Evolutionary conservation across 2,113 vertebrate genomes (phyloP).

Genomic region (Ibidorhyncha struthersii): DNA sequence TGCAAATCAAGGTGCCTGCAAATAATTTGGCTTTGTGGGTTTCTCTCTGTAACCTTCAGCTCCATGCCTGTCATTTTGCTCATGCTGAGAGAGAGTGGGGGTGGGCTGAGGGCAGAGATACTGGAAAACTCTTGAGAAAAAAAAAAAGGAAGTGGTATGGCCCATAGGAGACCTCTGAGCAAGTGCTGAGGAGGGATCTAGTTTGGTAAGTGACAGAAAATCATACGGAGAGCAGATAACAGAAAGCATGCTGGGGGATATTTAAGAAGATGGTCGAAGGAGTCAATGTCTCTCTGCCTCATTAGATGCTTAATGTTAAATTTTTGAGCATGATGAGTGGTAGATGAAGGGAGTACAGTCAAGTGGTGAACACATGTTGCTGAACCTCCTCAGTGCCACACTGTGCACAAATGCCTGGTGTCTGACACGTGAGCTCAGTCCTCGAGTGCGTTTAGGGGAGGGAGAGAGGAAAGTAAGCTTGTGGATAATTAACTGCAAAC

Average conservation of each 20-base stretch:
- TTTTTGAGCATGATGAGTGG: background rate
- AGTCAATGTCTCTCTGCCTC: background rate
- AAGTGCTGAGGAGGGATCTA: background rate
- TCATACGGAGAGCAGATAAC: background rate
- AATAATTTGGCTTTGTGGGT: background rate
- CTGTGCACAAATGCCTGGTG: background rate
- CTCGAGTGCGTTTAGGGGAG: background rate
- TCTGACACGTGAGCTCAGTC: background rate
- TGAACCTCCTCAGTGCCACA: background rate
- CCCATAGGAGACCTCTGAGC: background rate
- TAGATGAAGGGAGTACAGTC: background rate
- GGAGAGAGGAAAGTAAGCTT: background rate
- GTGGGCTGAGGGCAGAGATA: background rate
- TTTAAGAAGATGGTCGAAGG: background rate
- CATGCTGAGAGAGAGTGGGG: background rate
- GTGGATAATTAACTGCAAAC: background rate
- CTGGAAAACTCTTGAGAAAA: background rate
- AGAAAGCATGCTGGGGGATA: background rate
- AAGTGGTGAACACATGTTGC: background rate
- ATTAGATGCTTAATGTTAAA: background rate
- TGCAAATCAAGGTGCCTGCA: background rate
- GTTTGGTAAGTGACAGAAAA: background rate
- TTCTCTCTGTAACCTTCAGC: background rate
- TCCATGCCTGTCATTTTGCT: background rate
- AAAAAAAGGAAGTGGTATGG: background rate